Percentiles rank a stretch among this genome's conserved stretches.
These are phyloP conservation scores for Eucidaris tribuloides DNA, from an alignment of 35 echinoderm and acorn worm genomes.

Conservation along the genomic window DNA sequence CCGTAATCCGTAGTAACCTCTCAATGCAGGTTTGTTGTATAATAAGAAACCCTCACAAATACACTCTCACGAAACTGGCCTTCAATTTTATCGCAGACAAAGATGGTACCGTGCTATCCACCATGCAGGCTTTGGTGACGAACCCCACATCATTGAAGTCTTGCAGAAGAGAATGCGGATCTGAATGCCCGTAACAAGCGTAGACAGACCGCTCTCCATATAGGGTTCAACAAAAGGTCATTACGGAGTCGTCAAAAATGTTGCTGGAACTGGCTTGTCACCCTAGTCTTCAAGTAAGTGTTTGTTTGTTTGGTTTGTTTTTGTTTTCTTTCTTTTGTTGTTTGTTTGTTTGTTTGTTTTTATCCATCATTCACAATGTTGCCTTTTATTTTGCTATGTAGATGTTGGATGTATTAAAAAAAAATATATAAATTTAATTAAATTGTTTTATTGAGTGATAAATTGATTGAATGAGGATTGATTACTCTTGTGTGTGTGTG, in stretches of 20 bases:
- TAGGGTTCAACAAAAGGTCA: conserved; percentile 99
- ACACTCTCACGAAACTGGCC: not conserved
- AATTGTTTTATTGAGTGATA: not conserved
- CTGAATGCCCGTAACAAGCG: conserved; percentile 98
- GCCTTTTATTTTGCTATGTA: no score
- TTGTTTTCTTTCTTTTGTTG: not conserved
- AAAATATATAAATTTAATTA: not conserved
- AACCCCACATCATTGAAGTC: conserved; percentile 83
- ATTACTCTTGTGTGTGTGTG: no score
- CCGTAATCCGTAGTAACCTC: no score
- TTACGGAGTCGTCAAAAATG: conserved; percentile 91
- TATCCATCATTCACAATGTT: not conserved
- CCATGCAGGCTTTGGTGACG: conserved; percentile 96
- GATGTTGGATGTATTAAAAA: not conserved
- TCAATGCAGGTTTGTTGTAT: no score
- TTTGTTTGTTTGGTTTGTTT: not conserved
- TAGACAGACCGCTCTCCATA: conserved; percentile 95
- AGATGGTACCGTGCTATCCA: conserved; percentile 95
- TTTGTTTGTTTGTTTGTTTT: not conserved
- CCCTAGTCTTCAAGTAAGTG: conserved; percentile 81
- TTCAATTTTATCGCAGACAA: conserved; percentile 55
- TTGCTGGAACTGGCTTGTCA: conserved; percentile 78
- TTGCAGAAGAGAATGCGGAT: conserved; percentile 82
- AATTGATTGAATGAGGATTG: not conserved
- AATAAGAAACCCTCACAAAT: not conserved